phyloP scores from a whole-genome alignment of 2,797 vertebrate species.

The Chaetophractus vellerosus region DNA sequence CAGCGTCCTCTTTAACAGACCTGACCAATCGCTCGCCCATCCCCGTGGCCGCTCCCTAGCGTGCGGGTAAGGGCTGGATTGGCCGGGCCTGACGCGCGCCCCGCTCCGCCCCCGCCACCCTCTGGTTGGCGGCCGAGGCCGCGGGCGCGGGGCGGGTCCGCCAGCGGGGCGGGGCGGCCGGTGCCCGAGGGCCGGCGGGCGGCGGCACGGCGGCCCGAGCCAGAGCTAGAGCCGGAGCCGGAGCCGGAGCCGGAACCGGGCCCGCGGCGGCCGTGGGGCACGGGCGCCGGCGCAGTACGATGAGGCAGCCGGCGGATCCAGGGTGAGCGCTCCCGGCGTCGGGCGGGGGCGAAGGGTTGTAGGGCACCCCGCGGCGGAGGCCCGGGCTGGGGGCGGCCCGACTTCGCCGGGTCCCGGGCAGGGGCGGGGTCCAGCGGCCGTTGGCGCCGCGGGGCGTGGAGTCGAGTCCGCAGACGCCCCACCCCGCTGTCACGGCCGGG shows the following conservation, averaged over 20 bases:
- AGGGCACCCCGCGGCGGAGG: conserved; percentile 49
- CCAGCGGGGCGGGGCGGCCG: conserved; percentile 68
- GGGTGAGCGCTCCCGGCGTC: conserved; percentile 68
- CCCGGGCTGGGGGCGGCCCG: conserved; percentile 35
- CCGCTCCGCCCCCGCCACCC: conserved; percentile 59
- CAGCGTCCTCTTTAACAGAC: conserved; percentile 82
- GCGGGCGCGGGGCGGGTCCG: conserved; percentile 76
- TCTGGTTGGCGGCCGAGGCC: conserved; percentile 75
- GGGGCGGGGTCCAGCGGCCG: conserved; percentile 1
- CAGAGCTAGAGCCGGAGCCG: too few species aligned
- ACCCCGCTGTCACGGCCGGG: background rate
- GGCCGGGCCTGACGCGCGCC: conserved; percentile 68
- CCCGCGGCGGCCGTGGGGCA: background rate
- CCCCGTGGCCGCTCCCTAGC: background rate
- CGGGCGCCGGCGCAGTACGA: conserved; percentile 49
- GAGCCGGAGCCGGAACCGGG: too few species aligned
- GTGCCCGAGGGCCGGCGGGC: conserved; percentile 1
- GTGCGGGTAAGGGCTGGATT: conserved; percentile 64
- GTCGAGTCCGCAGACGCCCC: background rate
- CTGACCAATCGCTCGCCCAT: conserved; percentile 69
- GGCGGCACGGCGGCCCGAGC: conserved; percentile 9
- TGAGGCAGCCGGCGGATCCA: conserved; percentile 74
- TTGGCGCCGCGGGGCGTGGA: conserved; percentile 35
- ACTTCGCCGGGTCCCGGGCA: background rate
- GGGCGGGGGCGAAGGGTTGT: background rate